Evolutionary conservation across 2,797 vertebrate species (phyloP).

Genomic region (Sylvilagus floridanus): DNA sequence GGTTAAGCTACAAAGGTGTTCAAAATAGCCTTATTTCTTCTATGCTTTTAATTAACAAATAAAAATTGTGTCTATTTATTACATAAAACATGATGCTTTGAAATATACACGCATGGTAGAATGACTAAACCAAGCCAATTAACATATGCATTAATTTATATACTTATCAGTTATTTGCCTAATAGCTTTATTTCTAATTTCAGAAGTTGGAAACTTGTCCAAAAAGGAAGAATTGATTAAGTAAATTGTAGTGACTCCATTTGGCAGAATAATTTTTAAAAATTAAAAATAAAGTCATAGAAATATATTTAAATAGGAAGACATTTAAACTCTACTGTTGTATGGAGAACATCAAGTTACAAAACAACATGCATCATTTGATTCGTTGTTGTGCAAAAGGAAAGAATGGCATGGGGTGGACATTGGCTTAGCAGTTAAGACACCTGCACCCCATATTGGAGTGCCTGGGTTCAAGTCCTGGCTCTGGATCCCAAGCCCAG

Average conservation of each 20-base stretch:
- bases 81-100: neutral
- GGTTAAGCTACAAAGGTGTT: neutral
- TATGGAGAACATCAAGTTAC: slow-evolving; percentile 62
- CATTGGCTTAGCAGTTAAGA: too few species aligned
- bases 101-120: neutral
- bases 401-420: neutral
- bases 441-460: too few species aligned
- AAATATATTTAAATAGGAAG: slow-evolving; percentile 29
- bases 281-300: slow-evolving; percentile 30
- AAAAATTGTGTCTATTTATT: neutral
- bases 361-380: neutral
- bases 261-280: neutral
- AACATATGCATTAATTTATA: neutral
- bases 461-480: too few species aligned
- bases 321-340: neutral
- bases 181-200: slow-evolving; percentile 9
- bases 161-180: neutral
- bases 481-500: too few species aligned
- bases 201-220: slow-evolving; percentile 45
- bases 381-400: neutral
- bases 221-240: slow-evolving; percentile 35
- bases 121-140: neutral
- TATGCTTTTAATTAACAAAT: neutral
- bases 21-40: neutral
- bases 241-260: slow-evolving; percentile 51